Conservation (phyloP, 2,797 vertebrate genomes). For the Hyperoplus immaculatus region DNA sequence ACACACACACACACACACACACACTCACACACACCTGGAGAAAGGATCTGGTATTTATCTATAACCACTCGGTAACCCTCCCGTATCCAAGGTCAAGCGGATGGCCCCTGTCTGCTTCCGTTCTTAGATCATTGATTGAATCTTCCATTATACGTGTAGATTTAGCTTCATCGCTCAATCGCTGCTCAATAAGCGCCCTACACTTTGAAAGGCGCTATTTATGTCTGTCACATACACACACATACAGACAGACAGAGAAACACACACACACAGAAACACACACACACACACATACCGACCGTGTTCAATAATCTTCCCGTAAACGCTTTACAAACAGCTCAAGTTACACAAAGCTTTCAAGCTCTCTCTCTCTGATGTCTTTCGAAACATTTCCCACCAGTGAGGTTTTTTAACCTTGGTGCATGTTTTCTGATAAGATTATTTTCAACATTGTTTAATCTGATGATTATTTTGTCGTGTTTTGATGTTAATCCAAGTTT, state of each 20-base stretch:
- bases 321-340: constrained; percentile 65
- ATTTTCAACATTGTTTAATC: background rate
- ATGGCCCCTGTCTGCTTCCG: constrained; percentile 67
- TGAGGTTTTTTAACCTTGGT: background rate
- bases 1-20: no score
- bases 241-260: no score
- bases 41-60: constrained; percentile 74
- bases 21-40: constrained; percentile 2
- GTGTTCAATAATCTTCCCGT: constrained; percentile 74
- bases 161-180: constrained; percentile 37
- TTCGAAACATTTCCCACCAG: constrained; percentile 20
- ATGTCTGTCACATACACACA: constrained; percentile 22
- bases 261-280: no score
- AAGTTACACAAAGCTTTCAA: constrained; percentile 50
- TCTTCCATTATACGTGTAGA: constrained; percentile 66
- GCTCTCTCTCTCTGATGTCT: constrained; percentile 17
- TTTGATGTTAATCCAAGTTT: no score
- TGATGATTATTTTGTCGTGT: background rate
- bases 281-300: background rate
- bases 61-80: constrained; percentile 54
- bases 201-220: constrained; percentile 40
- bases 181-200: constrained; percentile 55
- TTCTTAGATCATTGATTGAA: constrained; percentile 73
- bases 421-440: background rate
- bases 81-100: constrained; percentile 58